Conservation (phyloP, 2,113 vertebrate genomes). For the Amblyornis subalaris region DNA sequence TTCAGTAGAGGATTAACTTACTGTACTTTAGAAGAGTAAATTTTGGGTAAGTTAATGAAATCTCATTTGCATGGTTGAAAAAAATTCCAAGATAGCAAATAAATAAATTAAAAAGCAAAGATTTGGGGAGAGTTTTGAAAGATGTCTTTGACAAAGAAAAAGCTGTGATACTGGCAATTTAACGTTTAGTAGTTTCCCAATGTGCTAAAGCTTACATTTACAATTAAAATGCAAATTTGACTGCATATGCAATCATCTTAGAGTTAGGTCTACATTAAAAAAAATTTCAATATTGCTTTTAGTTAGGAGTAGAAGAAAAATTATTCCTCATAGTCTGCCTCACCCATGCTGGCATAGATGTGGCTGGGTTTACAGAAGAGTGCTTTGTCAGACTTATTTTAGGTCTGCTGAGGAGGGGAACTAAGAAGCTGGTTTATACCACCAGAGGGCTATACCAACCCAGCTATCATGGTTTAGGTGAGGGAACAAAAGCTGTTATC, state of each 20-base stretch:
- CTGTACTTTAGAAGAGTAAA: not conserved
- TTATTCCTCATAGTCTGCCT: not conserved
- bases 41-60: not conserved
- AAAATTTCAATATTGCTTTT: not conserved
- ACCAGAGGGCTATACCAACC: constrained; percentile 11
- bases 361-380: not conserved
- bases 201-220: not conserved
- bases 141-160: not conserved
- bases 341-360: not conserved
- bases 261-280: not conserved
- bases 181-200: not conserved
- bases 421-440: not conserved
- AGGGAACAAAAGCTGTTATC: not conserved
- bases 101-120: not conserved
- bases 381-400: not conserved
- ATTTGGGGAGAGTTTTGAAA: not conserved
- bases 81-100: not conserved
- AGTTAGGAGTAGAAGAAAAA: not conserved
- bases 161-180: not conserved
- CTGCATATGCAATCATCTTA: not conserved
- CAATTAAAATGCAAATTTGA: not conserved
- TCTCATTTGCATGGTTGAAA: not conserved
- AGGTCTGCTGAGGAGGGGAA: not conserved
- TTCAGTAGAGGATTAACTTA: not conserved
- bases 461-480: not conserved